These are phyloP conservation scores for Trachemys scripta DNA, from an alignment of 2,113 vertebrate species.

Conservation along the genomic window DNA sequence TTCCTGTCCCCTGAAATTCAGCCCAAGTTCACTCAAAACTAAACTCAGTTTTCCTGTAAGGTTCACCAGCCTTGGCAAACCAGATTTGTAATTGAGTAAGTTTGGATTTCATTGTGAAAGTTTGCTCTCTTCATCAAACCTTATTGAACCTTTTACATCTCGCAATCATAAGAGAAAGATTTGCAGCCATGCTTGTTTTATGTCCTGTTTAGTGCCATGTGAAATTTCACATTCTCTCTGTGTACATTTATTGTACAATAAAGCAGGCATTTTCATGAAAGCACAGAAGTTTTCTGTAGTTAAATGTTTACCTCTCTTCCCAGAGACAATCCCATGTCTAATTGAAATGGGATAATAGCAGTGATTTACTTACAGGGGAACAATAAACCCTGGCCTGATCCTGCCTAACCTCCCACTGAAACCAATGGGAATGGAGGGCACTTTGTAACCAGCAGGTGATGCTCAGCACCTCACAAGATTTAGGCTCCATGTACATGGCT, in stretches of 20 bases:
- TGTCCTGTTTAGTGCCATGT: background rate
- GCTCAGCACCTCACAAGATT: background rate
- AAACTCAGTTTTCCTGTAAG: background rate
- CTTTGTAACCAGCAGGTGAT: background rate
- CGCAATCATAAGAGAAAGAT: background rate
- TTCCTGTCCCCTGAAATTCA: background rate
- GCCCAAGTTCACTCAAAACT: background rate
- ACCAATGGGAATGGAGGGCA: background rate
- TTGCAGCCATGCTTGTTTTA: constrained; percentile 1
- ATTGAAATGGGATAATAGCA: background rate
- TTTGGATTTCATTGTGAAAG: background rate
- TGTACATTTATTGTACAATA: background rate
- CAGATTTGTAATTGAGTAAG: background rate
- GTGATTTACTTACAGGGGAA: background rate
- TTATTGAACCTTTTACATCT: background rate
- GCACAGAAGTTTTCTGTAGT: background rate
- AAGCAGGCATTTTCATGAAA: background rate
- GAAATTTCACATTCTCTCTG: background rate
- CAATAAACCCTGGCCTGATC: background rate
- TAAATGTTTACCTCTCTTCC: background rate
- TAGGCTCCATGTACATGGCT: background rate
- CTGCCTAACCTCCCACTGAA: background rate
- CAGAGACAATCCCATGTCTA: background rate
- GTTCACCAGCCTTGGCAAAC: background rate
- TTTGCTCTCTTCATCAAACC: background rate